Percentiles rank a stretch among this genome's conserved stretches.
These are phyloP conservation scores for Episyrphus balteatus DNA, from an alignment of 1,140 invertebrate species.

Conservation along the genomic window DNA sequence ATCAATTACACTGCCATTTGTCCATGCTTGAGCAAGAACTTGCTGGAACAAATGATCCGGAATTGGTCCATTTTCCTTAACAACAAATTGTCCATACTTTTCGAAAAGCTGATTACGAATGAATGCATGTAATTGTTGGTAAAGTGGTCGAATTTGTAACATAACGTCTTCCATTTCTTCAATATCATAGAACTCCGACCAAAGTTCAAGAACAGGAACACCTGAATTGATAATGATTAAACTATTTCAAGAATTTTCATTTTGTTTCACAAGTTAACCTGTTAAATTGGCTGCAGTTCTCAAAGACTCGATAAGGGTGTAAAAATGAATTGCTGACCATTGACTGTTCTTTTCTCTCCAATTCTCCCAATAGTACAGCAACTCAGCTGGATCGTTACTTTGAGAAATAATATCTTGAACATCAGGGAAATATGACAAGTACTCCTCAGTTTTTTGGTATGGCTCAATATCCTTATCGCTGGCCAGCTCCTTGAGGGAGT, in stretches of 20 bases:
- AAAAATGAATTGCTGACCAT: background rate
- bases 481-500: constrained; percentile 20
- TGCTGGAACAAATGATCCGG: constrained; percentile 17
- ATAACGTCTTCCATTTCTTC: constrained; percentile 22
- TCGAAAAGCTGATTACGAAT: constrained; percentile 40
- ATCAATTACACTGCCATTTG: background rate
- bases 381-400: background rate
- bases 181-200: background rate
- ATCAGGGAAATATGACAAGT: background rate
- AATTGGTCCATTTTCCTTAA: constrained; percentile 9
- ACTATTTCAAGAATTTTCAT: background rate
- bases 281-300: background rate
- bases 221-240: background rate
- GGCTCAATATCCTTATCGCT: constrained; percentile 34
- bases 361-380: constrained; percentile 2
- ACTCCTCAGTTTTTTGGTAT: constrained; percentile 4
- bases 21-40: constrained; percentile 69
- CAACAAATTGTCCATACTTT: constrained; percentile 23
- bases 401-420: background rate
- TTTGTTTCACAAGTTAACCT: background rate
- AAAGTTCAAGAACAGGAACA: constrained; percentile 1
- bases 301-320: background rate
- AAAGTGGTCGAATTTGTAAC: constrained; percentile 41
- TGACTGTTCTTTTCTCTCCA: background rate
- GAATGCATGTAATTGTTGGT: constrained; percentile 47